Evolutionary conservation across 2,797 vertebrate genomes (phyloP).

Genomic region (Paramormyrops hopkinsi): DNA sequence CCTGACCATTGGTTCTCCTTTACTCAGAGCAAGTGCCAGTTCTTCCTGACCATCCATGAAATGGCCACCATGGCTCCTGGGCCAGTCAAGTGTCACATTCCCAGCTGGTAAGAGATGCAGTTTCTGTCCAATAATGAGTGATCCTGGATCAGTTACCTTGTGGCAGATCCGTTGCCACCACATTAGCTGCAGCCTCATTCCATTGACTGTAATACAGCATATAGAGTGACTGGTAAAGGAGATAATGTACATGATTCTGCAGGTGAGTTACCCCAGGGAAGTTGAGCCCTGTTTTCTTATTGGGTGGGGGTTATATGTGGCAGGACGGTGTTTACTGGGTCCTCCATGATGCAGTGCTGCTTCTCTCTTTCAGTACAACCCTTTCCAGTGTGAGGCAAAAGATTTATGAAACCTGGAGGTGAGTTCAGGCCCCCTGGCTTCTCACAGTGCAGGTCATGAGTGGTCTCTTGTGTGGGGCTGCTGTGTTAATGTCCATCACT

Average conservation of each 20-base stretch:
- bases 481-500: not conserved
- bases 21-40: not conserved
- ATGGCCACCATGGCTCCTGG: not conserved
- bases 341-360: not conserved
- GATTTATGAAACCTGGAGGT: conserved; percentile 2
- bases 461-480: not conserved
- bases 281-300: not conserved
- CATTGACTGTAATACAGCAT: not conserved
- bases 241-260: not conserved
- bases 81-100: not conserved
- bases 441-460: not conserved
- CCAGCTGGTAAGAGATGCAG: not conserved
- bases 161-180: not conserved
- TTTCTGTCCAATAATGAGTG: not conserved
- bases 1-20: not conserved
- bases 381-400: not conserved
- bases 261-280: not conserved
- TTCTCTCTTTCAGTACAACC: conserved; percentile 1
- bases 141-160: not conserved
- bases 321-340: not conserved
- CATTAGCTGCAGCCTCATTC: too few species aligned
- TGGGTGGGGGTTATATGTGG: not conserved
- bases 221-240: not conserved
- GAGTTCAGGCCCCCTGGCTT: not conserved
- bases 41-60: not conserved